Evolutionary conservation across 1,140 invertebrate species (phyloP), one percentile per base, ranked within the genome.

Genomic region (Pomacea maculata): DNA sequence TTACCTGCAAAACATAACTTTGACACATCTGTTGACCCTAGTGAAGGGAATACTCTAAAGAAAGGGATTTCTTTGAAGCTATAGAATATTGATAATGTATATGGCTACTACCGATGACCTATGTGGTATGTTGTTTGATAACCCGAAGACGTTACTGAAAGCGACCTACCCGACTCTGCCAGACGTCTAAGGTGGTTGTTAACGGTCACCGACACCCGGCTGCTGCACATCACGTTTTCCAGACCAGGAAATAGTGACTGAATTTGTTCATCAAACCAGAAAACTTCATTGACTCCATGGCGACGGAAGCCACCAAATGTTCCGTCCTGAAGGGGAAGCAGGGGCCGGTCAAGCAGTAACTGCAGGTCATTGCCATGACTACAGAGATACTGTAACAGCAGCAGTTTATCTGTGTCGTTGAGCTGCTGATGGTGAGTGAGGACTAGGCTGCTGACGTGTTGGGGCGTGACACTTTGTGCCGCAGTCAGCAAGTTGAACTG

Each of bases 321-420:
- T 12, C 75, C 80, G 55, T 77, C 75, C 19, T 64, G 45, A 54
- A 81, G 29, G 19, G 80, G 80, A 61, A 81, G 34, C n/a, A 81
- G 74, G n/a, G 64, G 54, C 55, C 52, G 52, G 45, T 61, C 25
- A 8, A 71, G 0, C 17, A 81, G 65, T 45, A 71, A 45, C 21
- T 8, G 10, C 6, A 14, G 29, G 9, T 15, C 25, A 52, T 64
- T 34, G 25, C 21, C 63, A 29, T 45, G 45, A 67, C 61, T 34
- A 25, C 74, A 77, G 75, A 77, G 64, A 72, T 81, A 81, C n/a
- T 81, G 74, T 64, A 81, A 34, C 54, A 81, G 55, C 11, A 54
- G 21, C n/a, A 81, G 73, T 77, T 70, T 76, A 45, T 81, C 75
- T 4, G 11, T 12, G 45, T 45, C 14, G 25, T 7, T n/a, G 64